phyloP scores from a whole-genome alignment of 2,113 vertebrate genomes.

The Callorhinus ursinus region DNA sequence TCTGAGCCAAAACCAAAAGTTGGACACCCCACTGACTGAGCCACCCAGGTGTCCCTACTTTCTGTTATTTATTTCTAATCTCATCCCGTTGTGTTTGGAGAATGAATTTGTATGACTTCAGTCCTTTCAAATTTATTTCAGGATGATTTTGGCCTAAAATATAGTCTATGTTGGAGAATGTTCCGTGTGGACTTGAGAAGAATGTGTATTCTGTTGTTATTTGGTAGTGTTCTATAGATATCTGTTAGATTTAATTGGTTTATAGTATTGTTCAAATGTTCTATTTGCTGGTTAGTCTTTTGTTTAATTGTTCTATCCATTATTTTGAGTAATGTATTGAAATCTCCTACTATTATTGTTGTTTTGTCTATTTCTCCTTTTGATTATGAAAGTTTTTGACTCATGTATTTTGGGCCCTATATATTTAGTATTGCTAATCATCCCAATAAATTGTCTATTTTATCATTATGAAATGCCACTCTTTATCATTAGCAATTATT shows the following conservation, averaged over 20 bases:
- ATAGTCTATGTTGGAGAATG: neutral
- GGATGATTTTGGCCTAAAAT: neutral
- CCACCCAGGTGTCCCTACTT: neutral
- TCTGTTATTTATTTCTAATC: neutral
- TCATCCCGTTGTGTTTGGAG: neutral
- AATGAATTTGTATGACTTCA: neutral
- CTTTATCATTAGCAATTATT: neutral
- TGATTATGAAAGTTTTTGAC: neutral
- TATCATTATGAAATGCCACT: neutral
- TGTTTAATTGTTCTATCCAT: neutral
- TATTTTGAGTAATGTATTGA: neutral
- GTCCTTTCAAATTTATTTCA: neutral
- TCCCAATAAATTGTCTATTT: neutral
- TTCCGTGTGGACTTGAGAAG: neutral
- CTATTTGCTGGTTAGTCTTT: neutral
- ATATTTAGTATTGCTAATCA: neutral
- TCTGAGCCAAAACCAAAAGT: neutral
- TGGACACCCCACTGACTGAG: neutral
- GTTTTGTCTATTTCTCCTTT: neutral
- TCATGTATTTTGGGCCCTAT: neutral
- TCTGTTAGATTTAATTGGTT: neutral
- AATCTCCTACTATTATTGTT: neutral
- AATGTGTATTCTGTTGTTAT: neutral
- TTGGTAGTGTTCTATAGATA: neutral
- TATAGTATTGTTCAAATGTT: neutral